A percentile compares a stretch with the other conserved stretches of the same genome.
Conservation (phyloP, 2,888 invertebrate species). For the Lasioglossum villosulum region DNA sequence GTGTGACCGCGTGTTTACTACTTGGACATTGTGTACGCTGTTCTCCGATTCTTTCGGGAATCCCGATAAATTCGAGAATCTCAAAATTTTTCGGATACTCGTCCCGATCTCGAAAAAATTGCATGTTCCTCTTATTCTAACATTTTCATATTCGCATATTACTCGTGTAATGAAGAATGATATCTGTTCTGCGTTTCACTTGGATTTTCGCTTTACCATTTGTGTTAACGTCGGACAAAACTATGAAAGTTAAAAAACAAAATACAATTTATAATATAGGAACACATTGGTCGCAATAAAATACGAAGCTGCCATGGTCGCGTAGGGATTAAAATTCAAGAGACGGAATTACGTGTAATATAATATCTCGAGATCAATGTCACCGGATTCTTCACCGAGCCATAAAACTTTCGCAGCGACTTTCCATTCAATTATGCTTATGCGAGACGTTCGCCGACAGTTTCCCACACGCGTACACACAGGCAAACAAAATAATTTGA, state of each 20-base stretch:
- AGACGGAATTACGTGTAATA: slow-evolving; percentile 39
- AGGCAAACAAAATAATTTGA: not conserved
- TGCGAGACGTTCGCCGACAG: slow-evolving; percentile 52
- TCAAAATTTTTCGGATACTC: too few species aligned
- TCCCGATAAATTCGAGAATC: too few species aligned
- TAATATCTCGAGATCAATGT: slow-evolving; percentile 63
- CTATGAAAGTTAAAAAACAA: not conserved
- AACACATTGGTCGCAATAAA: not conserved
- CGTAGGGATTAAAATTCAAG: not conserved
- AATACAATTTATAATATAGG: not conserved
- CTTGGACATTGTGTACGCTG: too few species aligned
- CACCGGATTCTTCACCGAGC: not conserved
- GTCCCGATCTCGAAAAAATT: too few species aligned
- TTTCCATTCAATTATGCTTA: slow-evolving; percentile 64
- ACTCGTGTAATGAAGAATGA: too few species aligned
- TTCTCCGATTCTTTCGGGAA: too few species aligned
- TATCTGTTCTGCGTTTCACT: too few species aligned
- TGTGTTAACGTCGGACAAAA: not conserved
- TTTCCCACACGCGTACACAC: slow-evolving; percentile 2
- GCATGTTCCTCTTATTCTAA: too few species aligned
- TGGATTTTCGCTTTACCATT: too few species aligned
- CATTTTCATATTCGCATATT: too few species aligned
- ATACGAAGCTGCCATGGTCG: not conserved
- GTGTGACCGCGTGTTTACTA: too few species aligned
- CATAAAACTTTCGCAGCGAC: slow-evolving; percentile 50